Conservation (phyloP, 2,113 vertebrate genomes). For the Edolisoma coerulescens region DNA sequence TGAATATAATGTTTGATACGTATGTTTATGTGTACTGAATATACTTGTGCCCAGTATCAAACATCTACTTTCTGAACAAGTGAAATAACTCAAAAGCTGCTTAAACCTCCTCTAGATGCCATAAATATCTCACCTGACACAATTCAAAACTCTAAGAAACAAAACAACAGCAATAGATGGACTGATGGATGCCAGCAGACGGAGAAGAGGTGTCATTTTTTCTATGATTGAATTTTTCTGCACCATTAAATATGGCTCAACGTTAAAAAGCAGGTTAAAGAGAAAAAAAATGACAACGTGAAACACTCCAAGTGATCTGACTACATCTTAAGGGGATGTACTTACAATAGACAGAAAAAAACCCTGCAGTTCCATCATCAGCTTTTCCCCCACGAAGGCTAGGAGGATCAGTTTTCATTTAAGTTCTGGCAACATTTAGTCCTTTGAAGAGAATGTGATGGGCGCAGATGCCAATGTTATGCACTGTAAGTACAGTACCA, state of each 20-base stretch:
- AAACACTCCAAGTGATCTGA: not conserved
- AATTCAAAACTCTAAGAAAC: not conserved
- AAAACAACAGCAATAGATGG: not conserved
- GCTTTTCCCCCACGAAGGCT: not conserved
- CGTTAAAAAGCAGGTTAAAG: not conserved
- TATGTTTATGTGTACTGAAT: not conserved
- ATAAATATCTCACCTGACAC: not conserved
- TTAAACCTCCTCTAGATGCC: not conserved
- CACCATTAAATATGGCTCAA: not conserved
- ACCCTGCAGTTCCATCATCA: not conserved
- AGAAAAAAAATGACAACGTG: not conserved
- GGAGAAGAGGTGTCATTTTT: not conserved
- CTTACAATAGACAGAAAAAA: not conserved
- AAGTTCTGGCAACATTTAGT: not conserved
- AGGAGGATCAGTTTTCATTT: not conserved
- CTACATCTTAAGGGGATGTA: not conserved
- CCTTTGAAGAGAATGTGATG: not conserved
- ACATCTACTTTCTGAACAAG: not conserved
- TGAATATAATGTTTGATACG: not conserved
- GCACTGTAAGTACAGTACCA: not conserved
- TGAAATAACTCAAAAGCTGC: not conserved
- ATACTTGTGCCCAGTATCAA: not conserved
- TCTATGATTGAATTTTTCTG: not conserved
- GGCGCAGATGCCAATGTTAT: not conserved
- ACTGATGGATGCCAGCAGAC: not conserved